phyloP scores from a whole-genome alignment of 1,140 invertebrate genomes.

The Drosophila rufa region DNA sequence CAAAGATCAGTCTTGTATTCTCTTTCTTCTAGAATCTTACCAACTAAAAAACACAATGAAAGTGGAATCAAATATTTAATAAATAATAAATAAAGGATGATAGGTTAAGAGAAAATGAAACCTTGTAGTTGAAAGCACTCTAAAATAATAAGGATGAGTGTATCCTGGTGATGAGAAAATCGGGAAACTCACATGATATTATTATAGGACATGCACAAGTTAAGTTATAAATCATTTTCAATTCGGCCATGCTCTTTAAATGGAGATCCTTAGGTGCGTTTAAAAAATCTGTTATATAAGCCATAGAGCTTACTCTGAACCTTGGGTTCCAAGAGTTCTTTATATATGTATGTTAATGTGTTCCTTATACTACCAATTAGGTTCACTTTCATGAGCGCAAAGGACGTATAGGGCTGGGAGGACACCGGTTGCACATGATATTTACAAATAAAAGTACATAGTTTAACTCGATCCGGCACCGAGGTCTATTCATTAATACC shows the following conservation, averaged over 20 bases:
- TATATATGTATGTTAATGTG: not conserved
- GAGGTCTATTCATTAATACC: not conserved
- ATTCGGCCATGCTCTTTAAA: not conserved
- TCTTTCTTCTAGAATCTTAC: not conserved
- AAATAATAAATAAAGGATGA: not conserved
- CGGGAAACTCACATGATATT: no score
- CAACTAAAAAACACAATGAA: not conserved
- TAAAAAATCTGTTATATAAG: no score
- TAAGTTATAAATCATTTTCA: not conserved
- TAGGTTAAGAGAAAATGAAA: not conserved
- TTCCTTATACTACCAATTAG: not conserved
- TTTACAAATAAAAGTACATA: not conserved
- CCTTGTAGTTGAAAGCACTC: constrained; percentile 15
- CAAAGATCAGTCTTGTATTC: constrained; percentile 3
- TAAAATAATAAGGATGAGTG: not conserved
- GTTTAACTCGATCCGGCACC: no score
- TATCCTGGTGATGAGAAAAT: not conserved
- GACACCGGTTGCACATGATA: not conserved
- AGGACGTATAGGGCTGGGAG: not conserved
- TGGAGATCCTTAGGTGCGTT: not conserved
- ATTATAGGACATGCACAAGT: not conserved
- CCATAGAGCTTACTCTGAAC: not conserved
- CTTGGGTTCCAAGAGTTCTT: not conserved
- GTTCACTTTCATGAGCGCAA: not conserved
- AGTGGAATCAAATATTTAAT: not conserved